phyloP scores from a whole-genome alignment of 2,888 invertebrate genomes.

The Junonia oenone region DNA sequence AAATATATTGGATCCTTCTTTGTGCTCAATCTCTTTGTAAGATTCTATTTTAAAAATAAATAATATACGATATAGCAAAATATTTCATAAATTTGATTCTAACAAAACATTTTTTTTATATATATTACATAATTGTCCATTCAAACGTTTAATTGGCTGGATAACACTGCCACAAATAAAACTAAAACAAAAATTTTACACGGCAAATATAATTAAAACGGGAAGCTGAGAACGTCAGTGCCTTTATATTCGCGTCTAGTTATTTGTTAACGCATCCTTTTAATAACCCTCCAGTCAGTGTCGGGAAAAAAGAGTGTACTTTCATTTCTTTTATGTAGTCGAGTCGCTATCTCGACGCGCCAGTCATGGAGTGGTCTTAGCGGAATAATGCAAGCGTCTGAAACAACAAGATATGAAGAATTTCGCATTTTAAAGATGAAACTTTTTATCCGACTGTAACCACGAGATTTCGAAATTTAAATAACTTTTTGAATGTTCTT shows the following conservation, averaged over 20 bases:
- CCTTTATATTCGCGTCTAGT: slow-evolving; percentile 5
- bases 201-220: neutral
- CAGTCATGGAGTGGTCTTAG: slow-evolving; percentile 23
- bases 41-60: too few relatives aligned
- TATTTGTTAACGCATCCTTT: slow-evolving; percentile 18
- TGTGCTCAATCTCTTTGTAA: too few relatives aligned
- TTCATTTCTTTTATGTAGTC: slow-evolving; percentile 26
- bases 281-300: slow-evolving; percentile 17
- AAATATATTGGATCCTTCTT: too few relatives aligned
- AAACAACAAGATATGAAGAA: slow-evolving; percentile 26
- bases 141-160: neutral
- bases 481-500: slow-evolving; percentile 8
- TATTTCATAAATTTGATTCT: too few relatives aligned
- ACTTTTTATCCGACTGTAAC: slow-evolving; percentile 17
- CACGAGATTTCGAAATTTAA: slow-evolving; percentile 22
- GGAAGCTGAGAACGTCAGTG: slow-evolving; percentile 4
- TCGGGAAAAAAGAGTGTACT: slow-evolving; percentile 12
- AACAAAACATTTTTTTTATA: too few relatives aligned
- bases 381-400: slow-evolving; percentile 23
- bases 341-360: slow-evolving; percentile 22
- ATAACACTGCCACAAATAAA: neutral
- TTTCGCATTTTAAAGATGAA: slow-evolving; percentile 22
- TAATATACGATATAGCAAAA: too few relatives aligned
- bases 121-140: too few relatives aligned
- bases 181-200: neutral